Evolutionary conservation across 2,797 vertebrate genomes (phyloP).

Genomic region (Rhinichthys osculus): DNA sequence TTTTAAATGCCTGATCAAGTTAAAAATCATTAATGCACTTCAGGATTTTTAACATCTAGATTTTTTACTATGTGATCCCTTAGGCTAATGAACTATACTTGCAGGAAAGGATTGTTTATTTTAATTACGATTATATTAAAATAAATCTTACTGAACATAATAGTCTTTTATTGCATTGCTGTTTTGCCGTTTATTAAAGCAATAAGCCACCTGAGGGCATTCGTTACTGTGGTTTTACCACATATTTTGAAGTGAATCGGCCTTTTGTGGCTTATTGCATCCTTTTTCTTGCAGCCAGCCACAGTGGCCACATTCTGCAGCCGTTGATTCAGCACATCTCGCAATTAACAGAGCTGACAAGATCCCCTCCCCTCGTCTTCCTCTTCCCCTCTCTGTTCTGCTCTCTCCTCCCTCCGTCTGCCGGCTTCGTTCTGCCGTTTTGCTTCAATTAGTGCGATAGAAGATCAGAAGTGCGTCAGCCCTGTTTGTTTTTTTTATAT

Average conservation of each 20-base stretch:
- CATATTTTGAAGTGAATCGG: background rate
- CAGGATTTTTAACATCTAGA: background rate
- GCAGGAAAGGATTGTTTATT: background rate
- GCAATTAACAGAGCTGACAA: slow-evolving; percentile 52
- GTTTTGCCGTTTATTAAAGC: background rate
- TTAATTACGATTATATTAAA: background rate
- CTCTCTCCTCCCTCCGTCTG: slow-evolving; percentile 39
- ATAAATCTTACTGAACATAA: background rate
- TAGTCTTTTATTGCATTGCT: background rate
- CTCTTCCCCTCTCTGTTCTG: slow-evolving; percentile 35
- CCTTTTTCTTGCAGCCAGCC: background rate
- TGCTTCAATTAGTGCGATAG: slow-evolving; percentile 45
- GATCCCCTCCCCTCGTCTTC: slow-evolving; percentile 42
- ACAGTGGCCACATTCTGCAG: slow-evolving; percentile 24
- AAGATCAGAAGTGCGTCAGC: slow-evolving; percentile 46
- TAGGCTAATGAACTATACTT: background rate
- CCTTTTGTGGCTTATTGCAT: slow-evolving; percentile 30
- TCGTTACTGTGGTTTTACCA: slow-evolving; percentile 6
- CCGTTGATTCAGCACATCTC: slow-evolving; percentile 50
- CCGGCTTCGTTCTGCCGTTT: slow-evolving; percentile 41
- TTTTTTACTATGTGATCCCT: background rate
- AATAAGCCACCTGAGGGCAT: background rate
- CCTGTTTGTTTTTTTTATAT: slow-evolving; percentile 26
- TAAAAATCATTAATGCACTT: background rate
- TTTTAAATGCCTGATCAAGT: background rate